A percentile compares a stretch with the other conserved stretches of the same genome.
Conservation (phyloP, 35 echinoderm and acorn worm genomes). For the Acanthaster planci region DNA sequence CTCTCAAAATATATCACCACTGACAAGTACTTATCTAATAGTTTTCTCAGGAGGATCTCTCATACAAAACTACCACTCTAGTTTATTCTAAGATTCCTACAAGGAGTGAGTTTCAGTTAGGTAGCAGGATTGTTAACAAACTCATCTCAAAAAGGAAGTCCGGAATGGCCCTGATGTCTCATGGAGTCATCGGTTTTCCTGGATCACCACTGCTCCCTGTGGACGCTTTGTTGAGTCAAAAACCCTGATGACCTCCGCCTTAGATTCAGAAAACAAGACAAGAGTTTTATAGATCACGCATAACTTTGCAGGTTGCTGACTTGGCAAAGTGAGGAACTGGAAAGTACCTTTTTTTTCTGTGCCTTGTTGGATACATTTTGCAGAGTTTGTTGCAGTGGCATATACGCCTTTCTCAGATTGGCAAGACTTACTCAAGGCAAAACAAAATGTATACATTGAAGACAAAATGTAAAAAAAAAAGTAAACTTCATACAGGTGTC, state of each 20-base stretch:
- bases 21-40: too few species aligned
- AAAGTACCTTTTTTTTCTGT: background rate
- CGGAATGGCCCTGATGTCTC: background rate
- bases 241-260: conserved; percentile 83
- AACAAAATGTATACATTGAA: background rate
- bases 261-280: conserved; percentile 11
- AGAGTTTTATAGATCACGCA: background rate
- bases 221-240: conserved; percentile 89
- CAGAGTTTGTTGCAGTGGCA: too few species aligned
- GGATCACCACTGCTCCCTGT: conserved; percentile 58
- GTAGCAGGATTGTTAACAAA: too few species aligned
- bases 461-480: too few species aligned
- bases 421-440: background rate
- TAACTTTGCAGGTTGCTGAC: background rate
- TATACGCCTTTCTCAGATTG: background rate
- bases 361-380: background rate
- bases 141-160: too few species aligned
- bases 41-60: too few species aligned
- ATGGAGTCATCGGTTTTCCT: conserved; percentile 26
- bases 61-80: too few species aligned
- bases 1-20: too few species aligned
- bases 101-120: too few species aligned
- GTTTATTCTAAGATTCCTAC: too few species aligned
- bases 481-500: too few species aligned
- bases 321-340: background rate